phyloP scores from a whole-genome alignment of 2,113 vertebrate genomes.

The Holacanthus passer region DNA sequence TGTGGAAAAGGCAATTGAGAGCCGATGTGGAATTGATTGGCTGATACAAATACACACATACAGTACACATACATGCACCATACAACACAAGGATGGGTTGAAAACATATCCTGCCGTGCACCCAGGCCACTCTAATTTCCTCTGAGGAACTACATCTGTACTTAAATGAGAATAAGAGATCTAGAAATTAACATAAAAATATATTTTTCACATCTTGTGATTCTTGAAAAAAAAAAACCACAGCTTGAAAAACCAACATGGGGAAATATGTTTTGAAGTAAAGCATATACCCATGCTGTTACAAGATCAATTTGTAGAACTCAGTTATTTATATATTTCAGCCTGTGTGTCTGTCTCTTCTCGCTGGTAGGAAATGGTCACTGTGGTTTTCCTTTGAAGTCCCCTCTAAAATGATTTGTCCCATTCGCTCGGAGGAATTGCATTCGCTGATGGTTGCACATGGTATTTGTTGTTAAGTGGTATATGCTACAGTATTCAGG shows the following conservation, averaged over 20 bases:
- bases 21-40: slow-evolving; percentile 58
- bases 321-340: slow-evolving; percentile 70
- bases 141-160: slow-evolving; percentile 35
- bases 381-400: slow-evolving; percentile 78
- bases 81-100: slow-evolving; percentile 11
- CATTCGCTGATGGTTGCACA: slow-evolving; percentile 62
- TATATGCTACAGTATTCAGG: slow-evolving; percentile 54
- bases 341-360: slow-evolving; percentile 49
- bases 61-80: slow-evolving; percentile 16
- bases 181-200: slow-evolving; percentile 69
- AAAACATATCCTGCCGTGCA: slow-evolving; percentile 23
- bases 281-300: slow-evolving; percentile 56
- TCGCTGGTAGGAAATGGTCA: slow-evolving; percentile 69
- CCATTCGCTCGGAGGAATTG: slow-evolving; percentile 69
- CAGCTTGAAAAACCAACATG: slow-evolving; percentile 50
- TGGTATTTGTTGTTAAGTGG: slow-evolving; percentile 64
- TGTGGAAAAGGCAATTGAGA: slow-evolving; percentile 53
- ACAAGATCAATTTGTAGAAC: slow-evolving; percentile 77
- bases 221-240: slow-evolving; percentile 55
- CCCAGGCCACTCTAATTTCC: slow-evolving; percentile 21
- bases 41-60: slow-evolving; percentile 47
- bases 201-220: slow-evolving; percentile 63
- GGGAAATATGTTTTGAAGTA: slow-evolving; percentile 73
- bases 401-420: slow-evolving; percentile 71
- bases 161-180: slow-evolving; percentile 51